phyloP scores from a whole-genome alignment of 92 coral and sea anemone genomes.

The Parazoanthus darwini region DNA sequence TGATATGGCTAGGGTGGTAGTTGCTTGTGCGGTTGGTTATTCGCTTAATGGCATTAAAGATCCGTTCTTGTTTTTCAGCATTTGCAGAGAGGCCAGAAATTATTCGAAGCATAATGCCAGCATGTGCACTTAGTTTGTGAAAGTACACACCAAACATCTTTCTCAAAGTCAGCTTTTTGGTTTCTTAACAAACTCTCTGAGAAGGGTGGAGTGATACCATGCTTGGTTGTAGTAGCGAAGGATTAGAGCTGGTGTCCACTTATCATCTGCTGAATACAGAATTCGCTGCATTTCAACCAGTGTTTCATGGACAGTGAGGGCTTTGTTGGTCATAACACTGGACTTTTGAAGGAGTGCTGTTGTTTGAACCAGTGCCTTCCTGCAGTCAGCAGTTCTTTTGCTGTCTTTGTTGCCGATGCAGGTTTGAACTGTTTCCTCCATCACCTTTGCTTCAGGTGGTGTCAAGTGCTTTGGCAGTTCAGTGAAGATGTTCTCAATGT shows the following conservation, averaged over 20 bases:
- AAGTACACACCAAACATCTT: constrained; percentile 57
- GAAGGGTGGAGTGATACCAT: constrained; percentile 37
- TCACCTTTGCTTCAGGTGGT: constrained; percentile 19
- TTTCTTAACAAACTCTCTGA: constrained; percentile 1
- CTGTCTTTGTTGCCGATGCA: constrained; percentile 57
- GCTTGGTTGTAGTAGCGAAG: constrained; percentile 44
- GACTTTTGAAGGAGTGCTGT: constrained; percentile 50
- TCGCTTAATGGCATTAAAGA: constrained; percentile 52
- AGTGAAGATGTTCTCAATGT: constrained; percentile 50
- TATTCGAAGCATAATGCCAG: constrained; percentile 44
- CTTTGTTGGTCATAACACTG: constrained; percentile 39
- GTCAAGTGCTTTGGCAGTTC: constrained; percentile 48
- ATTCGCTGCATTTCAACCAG: constrained; percentile 58
- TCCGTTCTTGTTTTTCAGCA: constrained; percentile 53
- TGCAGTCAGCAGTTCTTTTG: constrained; percentile 52
- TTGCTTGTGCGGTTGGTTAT: constrained; percentile 53
- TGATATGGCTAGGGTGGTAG: constrained; percentile 45
- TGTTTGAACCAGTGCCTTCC: constrained; percentile 51
- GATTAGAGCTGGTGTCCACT: constrained; percentile 28
- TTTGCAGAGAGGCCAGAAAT: constrained; percentile 52
- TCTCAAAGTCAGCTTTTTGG: constrained; percentile 39
- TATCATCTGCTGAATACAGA: constrained; percentile 36
- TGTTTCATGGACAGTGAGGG: constrained; percentile 41
- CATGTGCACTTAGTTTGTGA: constrained; percentile 50
- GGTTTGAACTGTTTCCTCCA: constrained; percentile 16